Base-by-base conservation (phyloP, 2,888 invertebrate species). In the Meganola albula region DNA sequence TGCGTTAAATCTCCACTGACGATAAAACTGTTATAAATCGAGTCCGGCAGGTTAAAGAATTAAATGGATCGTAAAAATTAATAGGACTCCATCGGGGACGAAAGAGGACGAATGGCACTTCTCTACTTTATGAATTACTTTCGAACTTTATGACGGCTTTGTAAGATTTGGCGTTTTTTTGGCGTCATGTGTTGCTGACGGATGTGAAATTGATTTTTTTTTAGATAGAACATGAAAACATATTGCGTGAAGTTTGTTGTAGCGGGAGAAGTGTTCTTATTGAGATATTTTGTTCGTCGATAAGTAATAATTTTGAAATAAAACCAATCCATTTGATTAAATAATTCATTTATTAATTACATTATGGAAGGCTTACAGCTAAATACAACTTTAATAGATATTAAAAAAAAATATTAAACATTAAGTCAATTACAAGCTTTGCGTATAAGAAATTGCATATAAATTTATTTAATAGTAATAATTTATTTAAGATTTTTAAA, bases 21-120 rank as follows among this genome's bases (percentile, higher is more conserved):
- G 63, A 71, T 78, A 74, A 76, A 77, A 77, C 68, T 72, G 75
- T 73, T 74, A 77, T 77, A 82, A 78, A 83, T 83, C 74, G 78
- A 82, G 79, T 78, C 77, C 69, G 65, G 69, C 76, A 78, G 73
- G 77, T 80, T 80, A 74, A 78, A 74, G 79, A 78, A 78, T 74
- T 78, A 78, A 83, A 83, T 83, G 79, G 77, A 52, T 72, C 75
- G 78, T 83, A 80, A 84, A 80, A 82, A 82, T 79, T 80, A 82
- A 83, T 82, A 79, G 82, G 69, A 60, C 63, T 68, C 68, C 71
- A 71, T 71, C 69, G 65, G 16, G 50, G 54, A 49, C 52, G 47
- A 44, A 47, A 59, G 58, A n/a, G 20, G 7, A 20, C 20, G 57
- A 72, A 74, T 72, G 67, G 71, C 67, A 70, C 66, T 74, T 75